phyloP scores from a whole-genome alignment of 2,888 invertebrate species.

The Noctua comes region DNA sequence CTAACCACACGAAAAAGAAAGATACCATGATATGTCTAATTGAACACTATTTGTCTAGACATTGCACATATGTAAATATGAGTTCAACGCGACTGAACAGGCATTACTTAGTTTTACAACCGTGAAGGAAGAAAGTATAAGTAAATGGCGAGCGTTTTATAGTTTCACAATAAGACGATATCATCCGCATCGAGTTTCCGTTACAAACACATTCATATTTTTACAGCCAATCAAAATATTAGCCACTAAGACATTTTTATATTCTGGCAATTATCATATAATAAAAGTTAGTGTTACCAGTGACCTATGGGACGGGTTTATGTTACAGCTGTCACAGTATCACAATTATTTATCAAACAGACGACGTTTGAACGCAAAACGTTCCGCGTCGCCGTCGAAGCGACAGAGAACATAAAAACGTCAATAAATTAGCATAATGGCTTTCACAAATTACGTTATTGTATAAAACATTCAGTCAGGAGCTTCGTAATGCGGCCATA shows the following conservation, averaged over 20 bases:
- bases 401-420: constrained; percentile 73
- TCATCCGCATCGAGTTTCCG: not conserved
- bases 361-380: constrained; percentile 65
- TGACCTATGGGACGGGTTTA: constrained; percentile 72
- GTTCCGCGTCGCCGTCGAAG: constrained; percentile 60
- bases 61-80: not conserved
- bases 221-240: constrained; percentile 36
- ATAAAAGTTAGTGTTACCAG: constrained; percentile 70
- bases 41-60: not conserved
- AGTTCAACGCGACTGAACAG: not conserved
- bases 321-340: constrained; percentile 70
- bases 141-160: not conserved
- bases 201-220: constrained; percentile 14
- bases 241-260: not conserved
- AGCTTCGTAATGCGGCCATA: constrained; percentile 67
- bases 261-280: constrained; percentile 68
- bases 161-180: not conserved
- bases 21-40: not conserved
- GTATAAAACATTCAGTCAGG: constrained; percentile 73
- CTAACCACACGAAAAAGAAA: too few relatives aligned
- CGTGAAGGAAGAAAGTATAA: not conserved
- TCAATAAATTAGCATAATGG: constrained; percentile 81
- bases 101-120: not conserved
- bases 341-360: constrained; percentile 63
- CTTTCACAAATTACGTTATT: constrained; percentile 78